Evolutionary conservation across 37 sponge, comb jelly and placozoan genomes (phyloP).

Genomic region (Hormiphora californensis): DNA sequence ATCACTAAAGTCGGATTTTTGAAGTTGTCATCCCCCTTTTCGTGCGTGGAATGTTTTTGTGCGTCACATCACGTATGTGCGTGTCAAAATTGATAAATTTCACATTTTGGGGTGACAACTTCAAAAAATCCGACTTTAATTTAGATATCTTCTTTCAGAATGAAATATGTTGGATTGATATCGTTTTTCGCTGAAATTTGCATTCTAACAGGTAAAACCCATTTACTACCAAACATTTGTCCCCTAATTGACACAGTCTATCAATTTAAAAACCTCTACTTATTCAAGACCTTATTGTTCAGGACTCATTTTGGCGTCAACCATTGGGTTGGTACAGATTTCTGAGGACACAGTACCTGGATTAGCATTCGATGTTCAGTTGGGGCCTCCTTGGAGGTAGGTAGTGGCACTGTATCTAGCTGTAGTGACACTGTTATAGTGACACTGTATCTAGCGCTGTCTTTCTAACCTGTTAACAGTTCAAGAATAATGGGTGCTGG

Average conservation of each 20-base stretch:
- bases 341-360: neutral
- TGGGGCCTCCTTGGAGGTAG: slow-evolving; percentile 24
- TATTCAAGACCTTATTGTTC: neutral
- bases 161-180: slow-evolving; percentile 23
- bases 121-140: neutral
- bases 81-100: too few relatives aligned
- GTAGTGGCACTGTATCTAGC: too few relatives aligned
- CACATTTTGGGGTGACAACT: too few relatives aligned
- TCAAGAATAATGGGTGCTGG: too few relatives aligned
- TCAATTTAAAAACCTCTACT: neutral
- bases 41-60: too few relatives aligned
- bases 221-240: too few relatives aligned
- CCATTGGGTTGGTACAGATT: slow-evolving; percentile 20
- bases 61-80: too few relatives aligned
- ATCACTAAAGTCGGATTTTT: neutral
- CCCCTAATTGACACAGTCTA: too few relatives aligned
- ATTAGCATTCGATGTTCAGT: neutral
- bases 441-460: too few relatives aligned
- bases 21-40: neutral
- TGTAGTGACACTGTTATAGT: too few relatives aligned
- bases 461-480: too few relatives aligned
- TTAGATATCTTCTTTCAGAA: slow-evolving; percentile 2
- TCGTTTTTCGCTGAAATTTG: slow-evolving; percentile 15
- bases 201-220: neutral
- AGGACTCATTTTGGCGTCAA: slow-evolving; percentile 3